These are phyloP conservation scores for Ginglymostoma cirratum DNA, from an alignment of 2,113 vertebrate species.

Conservation along the genomic window DNA sequence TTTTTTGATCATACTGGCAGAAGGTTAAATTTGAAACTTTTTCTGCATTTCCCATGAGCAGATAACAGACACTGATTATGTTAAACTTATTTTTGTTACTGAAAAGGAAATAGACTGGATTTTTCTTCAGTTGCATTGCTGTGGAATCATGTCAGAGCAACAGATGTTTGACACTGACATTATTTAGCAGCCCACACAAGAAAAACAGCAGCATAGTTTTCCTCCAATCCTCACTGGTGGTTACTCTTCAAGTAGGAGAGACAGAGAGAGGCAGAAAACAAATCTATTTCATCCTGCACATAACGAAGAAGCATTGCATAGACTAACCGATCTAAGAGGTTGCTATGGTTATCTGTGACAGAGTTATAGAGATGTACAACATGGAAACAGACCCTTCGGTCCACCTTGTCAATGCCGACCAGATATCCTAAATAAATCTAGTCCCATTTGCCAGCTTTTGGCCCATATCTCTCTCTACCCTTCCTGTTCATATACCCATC, in stretches of 20 bases:
- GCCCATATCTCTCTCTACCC: too few species aligned
- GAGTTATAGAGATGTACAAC: too few species aligned
- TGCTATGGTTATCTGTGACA: too few species aligned
- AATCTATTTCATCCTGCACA: background rate
- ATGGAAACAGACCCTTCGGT: too few species aligned
- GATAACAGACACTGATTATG: conserved; percentile 7
- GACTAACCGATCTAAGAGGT: background rate
- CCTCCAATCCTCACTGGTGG: background rate
- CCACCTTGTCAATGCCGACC: too few species aligned
- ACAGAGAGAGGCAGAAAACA: background rate
- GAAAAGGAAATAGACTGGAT: background rate
- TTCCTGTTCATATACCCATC: too few species aligned
- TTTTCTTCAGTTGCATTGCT: background rate
- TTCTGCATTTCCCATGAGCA: conserved; percentile 15
- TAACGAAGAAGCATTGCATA: background rate
- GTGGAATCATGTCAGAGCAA: background rate
- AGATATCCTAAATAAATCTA: too few species aligned
- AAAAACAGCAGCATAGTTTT: background rate
- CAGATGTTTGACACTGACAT: background rate
- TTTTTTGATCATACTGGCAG: background rate
- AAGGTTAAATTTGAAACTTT: conserved; percentile 3
- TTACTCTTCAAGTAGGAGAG: background rate
- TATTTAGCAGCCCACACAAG: background rate
- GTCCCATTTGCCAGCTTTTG: too few species aligned
- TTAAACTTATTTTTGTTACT: conserved; percentile 10